phyloP scores from a whole-genome alignment of 2,797 vertebrate species.

The Acanthiza pusilla region DNA sequence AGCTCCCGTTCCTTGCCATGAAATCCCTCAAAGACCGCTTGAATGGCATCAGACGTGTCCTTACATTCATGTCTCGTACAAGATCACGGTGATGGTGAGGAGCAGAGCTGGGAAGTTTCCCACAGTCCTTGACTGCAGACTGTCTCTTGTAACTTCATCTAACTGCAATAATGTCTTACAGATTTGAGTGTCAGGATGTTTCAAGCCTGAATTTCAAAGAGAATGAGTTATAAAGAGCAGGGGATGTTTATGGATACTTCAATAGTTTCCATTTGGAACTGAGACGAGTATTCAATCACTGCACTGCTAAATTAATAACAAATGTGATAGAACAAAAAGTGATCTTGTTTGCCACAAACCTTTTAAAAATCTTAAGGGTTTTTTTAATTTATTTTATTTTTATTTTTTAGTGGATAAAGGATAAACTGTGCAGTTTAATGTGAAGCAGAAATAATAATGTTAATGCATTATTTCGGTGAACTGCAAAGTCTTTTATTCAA shows the following conservation, averaged over 20 bases:
- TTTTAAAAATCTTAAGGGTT: constrained; percentile 36
- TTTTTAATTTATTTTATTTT: constrained; percentile 58
- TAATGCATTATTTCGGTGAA: constrained; percentile 65
- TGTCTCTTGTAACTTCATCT: constrained; percentile 57
- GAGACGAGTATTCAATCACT: constrained; percentile 61
- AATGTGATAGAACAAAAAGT: constrained; percentile 62
- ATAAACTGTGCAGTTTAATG: constrained; percentile 69
- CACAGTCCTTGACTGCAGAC: constrained; percentile 11
- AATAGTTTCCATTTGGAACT: constrained; percentile 30
- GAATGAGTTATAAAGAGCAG: constrained; percentile 42
- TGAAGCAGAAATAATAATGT: constrained; percentile 65
- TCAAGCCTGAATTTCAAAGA: constrained; percentile 31
- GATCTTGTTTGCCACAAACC: constrained; percentile 63
- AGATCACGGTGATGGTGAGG: constrained; percentile 51
- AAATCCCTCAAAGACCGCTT: constrained; percentile 78
- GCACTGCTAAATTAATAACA: constrained; percentile 62
- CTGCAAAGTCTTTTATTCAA: constrained; percentile 68
- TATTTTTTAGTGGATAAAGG: constrained; percentile 58
- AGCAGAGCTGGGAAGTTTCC: constrained; percentile 1
- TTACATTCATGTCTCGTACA: constrained; percentile 75
- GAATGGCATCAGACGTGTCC: constrained; percentile 75
- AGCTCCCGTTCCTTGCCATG: constrained; percentile 82
- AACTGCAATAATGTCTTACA: constrained; percentile 72
- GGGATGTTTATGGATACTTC: constrained; percentile 59
- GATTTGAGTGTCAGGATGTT: constrained; percentile 28